Conservation (phyloP, 2,113 vertebrate genomes). For the Cathartes aura region DNA sequence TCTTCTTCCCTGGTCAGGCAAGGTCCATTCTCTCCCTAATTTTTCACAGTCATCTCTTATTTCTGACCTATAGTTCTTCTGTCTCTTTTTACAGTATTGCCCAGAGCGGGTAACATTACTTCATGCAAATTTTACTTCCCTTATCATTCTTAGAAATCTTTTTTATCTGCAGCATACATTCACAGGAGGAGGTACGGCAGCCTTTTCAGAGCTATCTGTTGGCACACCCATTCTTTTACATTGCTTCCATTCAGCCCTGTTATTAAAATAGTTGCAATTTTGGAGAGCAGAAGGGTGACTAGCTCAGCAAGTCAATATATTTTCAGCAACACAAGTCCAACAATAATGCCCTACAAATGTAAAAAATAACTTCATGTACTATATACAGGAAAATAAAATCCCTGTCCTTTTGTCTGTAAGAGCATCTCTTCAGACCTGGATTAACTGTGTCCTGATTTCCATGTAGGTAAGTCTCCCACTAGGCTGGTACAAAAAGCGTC, state of each 20-base stretch:
- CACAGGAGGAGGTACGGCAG: not conserved
- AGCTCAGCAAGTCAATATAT: not conserved
- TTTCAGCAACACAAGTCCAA: not conserved
- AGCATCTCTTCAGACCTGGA: not conserved
- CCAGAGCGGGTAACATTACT: not conserved
- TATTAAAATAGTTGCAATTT: not conserved
- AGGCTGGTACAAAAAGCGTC: not conserved
- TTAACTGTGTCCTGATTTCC: not conserved
- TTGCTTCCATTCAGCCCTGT: not conserved
- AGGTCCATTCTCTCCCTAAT: not conserved
- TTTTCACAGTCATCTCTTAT: not conserved
- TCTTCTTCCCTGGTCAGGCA: not conserved
- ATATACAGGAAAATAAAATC: not conserved
- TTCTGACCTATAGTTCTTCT: not conserved
- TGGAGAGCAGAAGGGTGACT: not conserved
- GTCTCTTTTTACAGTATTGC: not conserved
- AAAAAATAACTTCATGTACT: not conserved
- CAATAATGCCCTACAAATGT: not conserved
- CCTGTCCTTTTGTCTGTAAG: not conserved
- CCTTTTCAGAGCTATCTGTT: not conserved
- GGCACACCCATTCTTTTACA: not conserved
- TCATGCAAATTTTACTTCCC: not conserved
- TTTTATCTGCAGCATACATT: not conserved
- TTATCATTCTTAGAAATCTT: conserved; percentile 1
- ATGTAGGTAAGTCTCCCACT: not conserved